Evolutionary conservation across 1,140 invertebrate species (phyloP).

Genomic region (Mycetomoellerius zeteki): DNA sequence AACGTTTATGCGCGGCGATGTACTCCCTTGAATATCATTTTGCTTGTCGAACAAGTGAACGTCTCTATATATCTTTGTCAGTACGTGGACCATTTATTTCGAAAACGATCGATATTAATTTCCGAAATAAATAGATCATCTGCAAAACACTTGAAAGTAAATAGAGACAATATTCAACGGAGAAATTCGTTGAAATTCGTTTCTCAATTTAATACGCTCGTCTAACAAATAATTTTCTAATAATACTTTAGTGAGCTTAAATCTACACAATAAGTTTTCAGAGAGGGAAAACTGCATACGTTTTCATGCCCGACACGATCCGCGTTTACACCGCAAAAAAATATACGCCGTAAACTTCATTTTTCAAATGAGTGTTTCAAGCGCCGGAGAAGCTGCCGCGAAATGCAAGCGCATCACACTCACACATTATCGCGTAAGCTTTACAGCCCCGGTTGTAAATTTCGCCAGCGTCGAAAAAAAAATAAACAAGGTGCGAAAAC

Average conservation of each 20-base stretch:
- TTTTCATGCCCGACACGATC: background rate
- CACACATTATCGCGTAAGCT: slow-evolving; percentile 45
- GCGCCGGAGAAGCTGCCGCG: background rate
- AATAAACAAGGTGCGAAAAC: slow-evolving; percentile 51
- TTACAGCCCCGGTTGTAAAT: slow-evolving; percentile 47
- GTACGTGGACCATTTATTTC: slow-evolving; percentile 1
- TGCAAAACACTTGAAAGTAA: background rate
- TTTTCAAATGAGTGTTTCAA: slow-evolving; percentile 53
- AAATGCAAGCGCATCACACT: slow-evolving; percentile 28
- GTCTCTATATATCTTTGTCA: slow-evolving; percentile 8
- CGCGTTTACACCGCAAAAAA: slow-evolving; percentile 28
- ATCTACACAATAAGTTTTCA: slow-evolving; percentile 1
- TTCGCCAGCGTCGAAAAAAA: slow-evolving; percentile 28
- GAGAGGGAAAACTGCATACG: background rate
- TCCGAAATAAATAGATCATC: slow-evolving; percentile 19
- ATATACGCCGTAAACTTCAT: slow-evolving; percentile 53
- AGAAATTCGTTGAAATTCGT: background rate
- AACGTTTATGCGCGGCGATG: slow-evolving; percentile 37
- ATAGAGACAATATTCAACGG: background rate
- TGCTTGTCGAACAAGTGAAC: slow-evolving; percentile 20
- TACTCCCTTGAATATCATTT: slow-evolving; percentile 51
- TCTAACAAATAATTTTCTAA: background rate
- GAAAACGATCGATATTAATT: slow-evolving; percentile 25
- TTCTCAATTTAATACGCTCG: background rate
- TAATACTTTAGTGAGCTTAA: background rate